A percentile compares a stretch with the other conserved stretches of the same genome.
Conservation (phyloP, 1,140 invertebrate species). For the Brachionus paranguensis region DNA sequence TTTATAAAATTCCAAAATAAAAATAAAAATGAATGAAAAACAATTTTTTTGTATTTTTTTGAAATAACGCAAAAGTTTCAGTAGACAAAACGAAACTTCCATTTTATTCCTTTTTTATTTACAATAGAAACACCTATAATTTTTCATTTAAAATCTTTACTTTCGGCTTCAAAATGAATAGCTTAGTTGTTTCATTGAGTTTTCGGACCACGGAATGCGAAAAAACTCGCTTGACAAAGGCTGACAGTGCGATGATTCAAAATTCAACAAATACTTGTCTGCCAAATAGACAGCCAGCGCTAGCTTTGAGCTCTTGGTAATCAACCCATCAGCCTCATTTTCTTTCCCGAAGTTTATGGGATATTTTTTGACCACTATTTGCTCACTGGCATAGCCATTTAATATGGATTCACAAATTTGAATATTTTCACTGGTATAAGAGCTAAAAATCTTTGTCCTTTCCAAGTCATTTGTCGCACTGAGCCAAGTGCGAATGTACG, state of each 20-base stretch:
- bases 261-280: slow-evolving; percentile 73
- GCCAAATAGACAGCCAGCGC: slow-evolving; percentile 40
- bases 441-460: background rate
- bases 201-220: slow-evolving; percentile 59
- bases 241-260: slow-evolving; percentile 75
- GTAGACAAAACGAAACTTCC: no score
- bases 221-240: slow-evolving; percentile 68
- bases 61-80: no score
- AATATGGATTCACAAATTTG: background rate
- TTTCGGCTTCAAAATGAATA: background rate
- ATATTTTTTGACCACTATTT: background rate
- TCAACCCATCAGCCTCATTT: background rate
- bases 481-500: slow-evolving; percentile 44
- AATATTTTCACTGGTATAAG: background rate
- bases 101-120: background rate
- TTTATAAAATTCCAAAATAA: no score
- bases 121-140: background rate
- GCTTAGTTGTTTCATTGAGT: background rate
- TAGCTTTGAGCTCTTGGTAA: slow-evolving; percentile 4
- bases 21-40: no score
- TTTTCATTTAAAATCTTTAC: background rate
- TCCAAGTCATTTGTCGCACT: background rate
- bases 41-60: no score
- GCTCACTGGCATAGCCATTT: background rate
- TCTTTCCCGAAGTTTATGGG: background rate